Base-by-base conservation (phyloP, 2,888 invertebrate genomes). In the Calliphora vomitoria region DNA sequence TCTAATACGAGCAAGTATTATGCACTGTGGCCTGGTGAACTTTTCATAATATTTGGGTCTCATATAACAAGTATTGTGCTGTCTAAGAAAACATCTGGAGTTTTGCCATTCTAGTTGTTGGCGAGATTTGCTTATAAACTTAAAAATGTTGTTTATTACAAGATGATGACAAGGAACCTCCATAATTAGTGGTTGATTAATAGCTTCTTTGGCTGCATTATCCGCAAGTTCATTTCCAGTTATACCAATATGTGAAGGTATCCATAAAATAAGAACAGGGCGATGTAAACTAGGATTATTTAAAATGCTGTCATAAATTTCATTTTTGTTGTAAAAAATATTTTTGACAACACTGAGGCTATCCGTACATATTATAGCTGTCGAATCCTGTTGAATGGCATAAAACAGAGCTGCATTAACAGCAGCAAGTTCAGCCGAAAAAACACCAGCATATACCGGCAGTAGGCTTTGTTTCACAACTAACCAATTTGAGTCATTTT, bases 341-440 rank as follows among this genome's bases (percentile, higher is more conserved):
- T 15, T 47, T 4, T 62, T 64, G 5, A 64, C 50, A 35, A 38
- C 76, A 18, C 35, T 50, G 20, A 64, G 76, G 15, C 35, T 50
- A 50, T 76, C 76, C 1, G 76, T 15, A 18, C 35, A 64, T 18
- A 76, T 64, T n/a, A 76, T 50, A 1, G 62, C 47, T 50, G 13
- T 76, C 8, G 11, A 35, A 18, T 75, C 4, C 31, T 50, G 53
- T 11, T 47, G 18, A 31, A 35, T n/a, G 15, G 64, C 76, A 64
- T 50, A 76, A 5, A 11, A 15, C 62, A 62, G 50, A 25, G 62
- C 75, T 44, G 25, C 11, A 8, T 31, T 50, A 4, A 75, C 50
- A 47, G 62, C 75, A 20, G 47, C 75, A 15, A 62, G 41, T 74
- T 74, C 74, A 41, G 74, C 74, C 15, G 60, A 18, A 41, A 74